phyloP scores from a whole-genome alignment of 2,888 invertebrate species.

The Osmoderma eremita region DNA sequence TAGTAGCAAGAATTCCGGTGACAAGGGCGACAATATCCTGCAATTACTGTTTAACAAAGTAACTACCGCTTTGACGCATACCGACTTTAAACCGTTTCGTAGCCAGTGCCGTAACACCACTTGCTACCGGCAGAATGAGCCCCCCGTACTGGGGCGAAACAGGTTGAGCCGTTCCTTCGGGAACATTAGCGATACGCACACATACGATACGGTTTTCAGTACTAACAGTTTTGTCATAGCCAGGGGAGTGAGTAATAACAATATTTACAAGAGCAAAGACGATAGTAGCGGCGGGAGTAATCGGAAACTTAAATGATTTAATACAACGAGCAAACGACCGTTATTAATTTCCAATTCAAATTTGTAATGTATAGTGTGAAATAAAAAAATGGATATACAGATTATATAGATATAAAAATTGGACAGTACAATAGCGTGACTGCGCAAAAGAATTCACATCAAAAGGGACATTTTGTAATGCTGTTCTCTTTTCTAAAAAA shows the following conservation, averaged over 20 bases:
- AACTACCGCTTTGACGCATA: conserved; percentile 58
- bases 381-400: too few species aligned
- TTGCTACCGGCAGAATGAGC: conserved; percentile 58
- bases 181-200: conserved; percentile 61
- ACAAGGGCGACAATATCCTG: conserved; percentile 53
- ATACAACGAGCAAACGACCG: too few species aligned
- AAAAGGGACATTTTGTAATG: too few species aligned
- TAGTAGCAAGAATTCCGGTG: conserved; percentile 47
- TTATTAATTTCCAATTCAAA: neutral
- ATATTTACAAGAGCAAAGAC: conserved; percentile 51
- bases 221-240: conserved; percentile 64
- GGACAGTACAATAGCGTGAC: too few species aligned
- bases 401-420: too few species aligned
- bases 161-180: conserved; percentile 62
- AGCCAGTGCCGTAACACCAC: conserved; percentile 57
- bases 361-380: conserved; percentile 2
- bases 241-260: conserved; percentile 57
- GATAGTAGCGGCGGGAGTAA: conserved; percentile 24
- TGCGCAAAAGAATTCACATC: too few species aligned
- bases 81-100: conserved; percentile 54
- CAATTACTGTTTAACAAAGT: conserved; percentile 59
- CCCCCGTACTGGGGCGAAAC: conserved; percentile 56
- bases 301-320: conserved; percentile 21
- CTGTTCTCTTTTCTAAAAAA: too few species aligned
- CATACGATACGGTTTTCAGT: conserved; percentile 68